Conservation (phyloP, 2,888 invertebrate genomes). For the Coelogynopora nodosa region DNA sequence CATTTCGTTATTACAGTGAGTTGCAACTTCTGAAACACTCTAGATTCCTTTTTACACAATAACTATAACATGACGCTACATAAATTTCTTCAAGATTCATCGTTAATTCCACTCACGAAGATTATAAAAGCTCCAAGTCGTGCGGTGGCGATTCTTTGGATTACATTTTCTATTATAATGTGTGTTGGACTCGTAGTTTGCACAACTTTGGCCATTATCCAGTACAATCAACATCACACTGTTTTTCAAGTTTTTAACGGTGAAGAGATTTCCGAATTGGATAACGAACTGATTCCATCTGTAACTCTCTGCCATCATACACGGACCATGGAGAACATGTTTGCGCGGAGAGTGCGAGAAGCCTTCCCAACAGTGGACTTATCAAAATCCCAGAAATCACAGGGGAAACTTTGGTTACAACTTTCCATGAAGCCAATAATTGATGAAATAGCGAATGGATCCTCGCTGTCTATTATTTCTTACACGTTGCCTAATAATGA, state of each 20-base stretch:
- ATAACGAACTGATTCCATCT: background rate
- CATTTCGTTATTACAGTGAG: too few species aligned
- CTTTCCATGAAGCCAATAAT: background rate
- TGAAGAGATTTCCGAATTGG: background rate
- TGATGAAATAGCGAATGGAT: background rate
- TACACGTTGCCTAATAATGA: background rate
- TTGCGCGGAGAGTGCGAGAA: too few species aligned
- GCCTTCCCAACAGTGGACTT: too few species aligned
- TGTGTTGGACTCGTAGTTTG: slow-evolving; percentile 26
- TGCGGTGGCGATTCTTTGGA: slow-evolving; percentile 17
- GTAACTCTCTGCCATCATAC: slow-evolving; percentile 11
- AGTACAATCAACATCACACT: slow-evolving; percentile 37
- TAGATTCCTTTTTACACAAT: too few species aligned
- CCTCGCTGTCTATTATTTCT: background rate
- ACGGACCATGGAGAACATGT: background rate
- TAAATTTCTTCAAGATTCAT: background rate
- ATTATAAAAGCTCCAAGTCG: slow-evolving; percentile 36
- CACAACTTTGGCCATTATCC: slow-evolving; percentile 16
- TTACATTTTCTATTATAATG: slow-evolving; percentile 26
- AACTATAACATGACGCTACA: too few species aligned
- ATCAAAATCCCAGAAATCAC: background rate
- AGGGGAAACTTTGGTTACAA: slow-evolving; percentile 32
- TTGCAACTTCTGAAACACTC: too few species aligned
- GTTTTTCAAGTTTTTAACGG: slow-evolving; percentile 22
- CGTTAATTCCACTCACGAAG: slow-evolving; percentile 36